A percentile compares a stretch with the other conserved stretches of the same genome.
Conservation (phyloP, 2,113 vertebrate genomes). For the Thalassarche chlororhynchos region DNA sequence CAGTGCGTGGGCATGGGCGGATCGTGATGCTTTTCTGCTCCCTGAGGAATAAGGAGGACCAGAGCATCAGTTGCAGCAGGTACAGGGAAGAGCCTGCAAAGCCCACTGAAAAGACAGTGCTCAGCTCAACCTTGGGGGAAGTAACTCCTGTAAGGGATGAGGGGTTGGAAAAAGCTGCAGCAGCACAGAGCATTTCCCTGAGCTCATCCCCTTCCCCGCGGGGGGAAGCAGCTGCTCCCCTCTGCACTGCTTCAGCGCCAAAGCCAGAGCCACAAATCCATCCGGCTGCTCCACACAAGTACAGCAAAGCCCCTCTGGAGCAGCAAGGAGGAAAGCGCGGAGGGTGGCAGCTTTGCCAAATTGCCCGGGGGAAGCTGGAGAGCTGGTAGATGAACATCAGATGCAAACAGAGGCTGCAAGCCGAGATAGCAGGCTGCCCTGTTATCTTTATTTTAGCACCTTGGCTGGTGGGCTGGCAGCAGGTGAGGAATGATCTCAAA, state of each 20-base stretch:
- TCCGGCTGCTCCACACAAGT: neutral
- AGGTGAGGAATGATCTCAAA: neutral
- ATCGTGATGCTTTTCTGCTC: neutral
- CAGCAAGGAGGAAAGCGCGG: rapidly evolving
- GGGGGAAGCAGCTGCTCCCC: neutral
- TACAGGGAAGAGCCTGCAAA: neutral
- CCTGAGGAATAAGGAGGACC: too few species aligned
- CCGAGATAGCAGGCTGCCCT: neutral
- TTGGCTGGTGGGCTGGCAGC: neutral
- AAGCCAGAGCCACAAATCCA: neutral
- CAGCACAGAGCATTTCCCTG: neutral
- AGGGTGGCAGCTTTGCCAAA: neutral
- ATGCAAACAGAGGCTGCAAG: neutral
- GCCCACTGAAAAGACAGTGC: neutral
- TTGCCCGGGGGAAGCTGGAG: neutral
- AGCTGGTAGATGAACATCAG: neutral
- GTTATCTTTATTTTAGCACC: neutral
- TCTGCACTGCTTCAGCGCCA: neutral
- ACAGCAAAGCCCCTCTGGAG: neutral
- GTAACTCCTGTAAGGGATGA: neutral
- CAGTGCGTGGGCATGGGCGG: rapidly evolving
- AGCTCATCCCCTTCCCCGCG: neutral
- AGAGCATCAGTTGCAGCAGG: too few species aligned
- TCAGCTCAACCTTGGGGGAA: neutral
- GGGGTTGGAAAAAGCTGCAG: too few species aligned